Percentiles rank a stretch among this genome's conserved stretches.
phyloP scores from a whole-genome alignment of 2,888 invertebrate species.

The Listrodromus nycthemerus region DNA sequence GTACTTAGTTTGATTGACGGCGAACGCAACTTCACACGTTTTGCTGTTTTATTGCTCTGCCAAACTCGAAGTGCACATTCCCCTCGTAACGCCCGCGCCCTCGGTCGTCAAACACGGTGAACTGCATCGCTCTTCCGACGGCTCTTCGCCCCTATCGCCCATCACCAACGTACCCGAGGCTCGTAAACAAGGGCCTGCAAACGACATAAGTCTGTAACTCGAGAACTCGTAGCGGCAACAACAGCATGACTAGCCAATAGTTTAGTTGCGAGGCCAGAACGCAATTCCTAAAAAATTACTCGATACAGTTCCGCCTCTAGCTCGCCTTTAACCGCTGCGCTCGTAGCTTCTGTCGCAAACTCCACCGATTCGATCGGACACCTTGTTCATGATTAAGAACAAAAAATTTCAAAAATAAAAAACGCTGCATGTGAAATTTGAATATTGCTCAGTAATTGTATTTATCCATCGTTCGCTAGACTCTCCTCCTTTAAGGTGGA shows the following conservation, averaged over 20 bases:
- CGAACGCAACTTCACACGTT: conserved; percentile 38
- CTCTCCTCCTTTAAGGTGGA: neutral
- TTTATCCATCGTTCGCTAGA: neutral
- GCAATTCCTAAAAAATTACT: conserved; percentile 35
- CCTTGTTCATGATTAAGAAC: neutral
- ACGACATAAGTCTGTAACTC: neutral
- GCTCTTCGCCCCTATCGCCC: conserved; percentile 29
- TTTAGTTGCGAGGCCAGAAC: conserved; percentile 29
- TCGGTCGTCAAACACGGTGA: conserved; percentile 59
- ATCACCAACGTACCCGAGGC: conserved; percentile 2
- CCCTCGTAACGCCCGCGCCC: conserved; percentile 54
- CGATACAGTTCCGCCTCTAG: neutral
- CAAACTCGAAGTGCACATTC: conserved; percentile 53
- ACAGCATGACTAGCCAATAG: conserved; percentile 34
- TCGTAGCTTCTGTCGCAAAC: neutral
- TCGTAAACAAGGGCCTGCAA: conserved; percentile 56
- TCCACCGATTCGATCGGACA: neutral
- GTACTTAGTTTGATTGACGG: conserved; percentile 36
- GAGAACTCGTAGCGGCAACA: neutral
- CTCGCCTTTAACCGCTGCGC: neutral
- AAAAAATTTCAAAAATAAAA: neutral
- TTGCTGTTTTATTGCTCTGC: conserved; percentile 39
- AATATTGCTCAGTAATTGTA: neutral
- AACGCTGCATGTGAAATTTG: neutral
- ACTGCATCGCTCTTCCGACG: conserved; percentile 12